Conservation (phyloP, 1,140 invertebrate species). For the Eupristina koningsbergeri region DNA sequence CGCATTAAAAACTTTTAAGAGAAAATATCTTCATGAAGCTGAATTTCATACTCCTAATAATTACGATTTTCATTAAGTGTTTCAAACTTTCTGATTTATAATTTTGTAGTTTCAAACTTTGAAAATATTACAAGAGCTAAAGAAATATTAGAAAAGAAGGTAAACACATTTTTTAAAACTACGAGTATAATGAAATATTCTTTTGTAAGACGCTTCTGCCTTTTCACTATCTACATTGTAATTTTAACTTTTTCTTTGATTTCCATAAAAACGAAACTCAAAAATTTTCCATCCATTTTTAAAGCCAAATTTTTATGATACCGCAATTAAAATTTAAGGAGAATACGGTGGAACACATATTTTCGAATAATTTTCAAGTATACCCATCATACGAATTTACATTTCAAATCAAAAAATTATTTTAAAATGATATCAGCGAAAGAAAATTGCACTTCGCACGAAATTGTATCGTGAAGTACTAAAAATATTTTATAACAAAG, state of each 20-base stretch:
- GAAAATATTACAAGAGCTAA: background rate
- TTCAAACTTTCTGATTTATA: background rate
- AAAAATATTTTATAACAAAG: background rate
- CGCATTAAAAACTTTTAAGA: background rate
- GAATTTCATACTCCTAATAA: background rate
- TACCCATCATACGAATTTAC: too few species aligned
- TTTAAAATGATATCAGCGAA: too few species aligned
- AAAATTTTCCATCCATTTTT: background rate
- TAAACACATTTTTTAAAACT: too few species aligned
- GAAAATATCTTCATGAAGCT: background rate
- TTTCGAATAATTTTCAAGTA: too few species aligned
- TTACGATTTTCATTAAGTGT: background rate
- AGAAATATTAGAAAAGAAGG: background rate
- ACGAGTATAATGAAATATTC: background rate
- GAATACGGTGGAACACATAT: too few species aligned
- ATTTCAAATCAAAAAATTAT: too few species aligned
- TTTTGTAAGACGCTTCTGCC: background rate
- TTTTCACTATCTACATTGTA: background rate
- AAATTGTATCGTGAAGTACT: too few species aligned
- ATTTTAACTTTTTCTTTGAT: background rate
- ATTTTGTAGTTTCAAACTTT: background rate
- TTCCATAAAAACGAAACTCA: background rate
- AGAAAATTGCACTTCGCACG: too few species aligned
- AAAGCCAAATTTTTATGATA: background rate
- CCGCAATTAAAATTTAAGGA: background rate